Base-by-base conservation (phyloP, 2,888 invertebrate species). In the Lordiphosa andalusiaca region DNA sequence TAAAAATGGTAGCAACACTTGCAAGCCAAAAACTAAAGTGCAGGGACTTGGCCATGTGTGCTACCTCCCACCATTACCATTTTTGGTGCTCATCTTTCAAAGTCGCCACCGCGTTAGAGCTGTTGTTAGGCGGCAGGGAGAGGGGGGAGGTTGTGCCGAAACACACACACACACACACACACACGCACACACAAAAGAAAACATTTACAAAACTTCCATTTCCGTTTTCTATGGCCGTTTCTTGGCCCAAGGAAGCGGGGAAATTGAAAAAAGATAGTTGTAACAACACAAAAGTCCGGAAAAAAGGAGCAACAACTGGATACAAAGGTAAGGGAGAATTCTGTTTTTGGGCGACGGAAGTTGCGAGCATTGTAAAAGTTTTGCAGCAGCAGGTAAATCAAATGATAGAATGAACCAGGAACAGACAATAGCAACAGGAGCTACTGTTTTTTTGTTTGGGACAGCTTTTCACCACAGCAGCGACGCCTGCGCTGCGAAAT, bases 141-240 rank as follows among this genome's bases (percentile, higher is more conserved):
- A 68, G 70, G 37, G 37, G 53, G 54, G 54, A 46, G 67, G 47
- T 66, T 51, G 46, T 53, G 82, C 19, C 19, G 3, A 71, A 72
- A 81, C 16, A 76, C 66, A 74, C 71, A 70, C 62, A 77, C 80
- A 86, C 62, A 77, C 80, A 86, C 62, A 77, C 80, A 86, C 62
- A 77, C 80, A 81, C 16, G 73, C 66, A 74, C 71, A 70, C 62
- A 77, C 80, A 86, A 78, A 77, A 76, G 85, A 86, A 87, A 87
- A 85, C 86, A 86, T 86, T 86, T 86, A 76, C 85, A 78, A 87
- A 86, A 87, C 85, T 85, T 86, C 84, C 85, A 87, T 87, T 87
- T 87, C 86, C 86, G 82, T 71, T 81, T 75, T 74, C 71, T 80
- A 85, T 85, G 85, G 77, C 73, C 76, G 16, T 16, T 16, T 16